phyloP scores from a whole-genome alignment of 2,797 vertebrate species.

The Australoheros facetus region DNA sequence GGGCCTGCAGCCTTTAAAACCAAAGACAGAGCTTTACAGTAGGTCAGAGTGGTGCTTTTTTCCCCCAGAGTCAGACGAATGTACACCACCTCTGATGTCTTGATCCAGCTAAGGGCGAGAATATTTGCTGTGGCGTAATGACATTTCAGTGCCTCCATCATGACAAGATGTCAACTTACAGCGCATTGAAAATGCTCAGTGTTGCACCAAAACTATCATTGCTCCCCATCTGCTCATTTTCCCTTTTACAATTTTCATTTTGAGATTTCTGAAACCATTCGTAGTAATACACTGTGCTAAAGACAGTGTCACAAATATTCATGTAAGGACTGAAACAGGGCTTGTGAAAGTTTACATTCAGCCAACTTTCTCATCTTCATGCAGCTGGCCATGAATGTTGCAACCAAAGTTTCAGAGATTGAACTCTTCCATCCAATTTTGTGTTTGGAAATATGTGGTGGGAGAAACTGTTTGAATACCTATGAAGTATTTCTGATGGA shows the following conservation, averaged over 20 bases:
- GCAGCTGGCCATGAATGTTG: not conserved
- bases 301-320: not conserved
- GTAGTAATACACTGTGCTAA: rapidly evolving
- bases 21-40: not conserved
- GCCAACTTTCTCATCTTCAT: not conserved
- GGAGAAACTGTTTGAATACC: not conserved
- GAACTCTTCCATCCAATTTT: not conserved
- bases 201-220: not conserved
- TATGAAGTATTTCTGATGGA: not conserved
- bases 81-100: not conserved
- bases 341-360: not conserved
- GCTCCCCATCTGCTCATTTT: not conserved
- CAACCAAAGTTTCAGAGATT: not conserved
- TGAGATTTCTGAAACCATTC: not conserved
- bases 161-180: not conserved
- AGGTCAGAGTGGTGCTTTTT: not conserved
- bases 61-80: not conserved
- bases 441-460: not conserved
- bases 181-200: not conserved
- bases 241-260: not conserved
- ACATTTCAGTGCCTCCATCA: not conserved
- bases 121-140: not conserved
- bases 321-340: not conserved
- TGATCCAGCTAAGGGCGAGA: not conserved
- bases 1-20: not conserved